These are phyloP conservation scores for Chloroceryle aenea DNA, from an alignment of 2,113 vertebrate genomes.

Conservation along the genomic window DNA sequence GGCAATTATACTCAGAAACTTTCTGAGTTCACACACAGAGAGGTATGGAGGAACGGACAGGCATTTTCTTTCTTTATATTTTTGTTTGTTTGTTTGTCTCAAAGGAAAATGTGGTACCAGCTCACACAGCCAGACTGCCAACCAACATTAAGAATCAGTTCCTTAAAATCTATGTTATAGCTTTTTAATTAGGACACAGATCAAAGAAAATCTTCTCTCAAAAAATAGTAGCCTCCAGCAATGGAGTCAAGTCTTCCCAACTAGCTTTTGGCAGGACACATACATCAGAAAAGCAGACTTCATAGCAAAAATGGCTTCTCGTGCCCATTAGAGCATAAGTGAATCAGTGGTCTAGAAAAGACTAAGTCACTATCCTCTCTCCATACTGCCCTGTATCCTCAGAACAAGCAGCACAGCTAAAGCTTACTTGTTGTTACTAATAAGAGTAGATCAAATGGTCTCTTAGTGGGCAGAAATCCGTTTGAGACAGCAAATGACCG, in stretches of 20 bases:
- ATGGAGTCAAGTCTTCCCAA: neutral
- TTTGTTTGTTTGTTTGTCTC: neutral
- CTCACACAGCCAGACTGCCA: neutral
- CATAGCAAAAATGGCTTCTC: neutral
- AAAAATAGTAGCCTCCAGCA: neutral
- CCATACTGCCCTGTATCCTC: neutral
- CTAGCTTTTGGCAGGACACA: neutral
- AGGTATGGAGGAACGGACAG: neutral
- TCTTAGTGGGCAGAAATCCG: neutral
- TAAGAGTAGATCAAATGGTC: neutral
- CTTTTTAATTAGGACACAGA: neutral
- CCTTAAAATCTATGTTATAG: neutral
- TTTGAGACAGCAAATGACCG: neutral
- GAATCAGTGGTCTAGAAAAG: neutral
- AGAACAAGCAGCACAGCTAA: neutral
- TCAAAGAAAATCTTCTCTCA: neutral
- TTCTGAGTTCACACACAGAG: neutral
- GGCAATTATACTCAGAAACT: neutral
- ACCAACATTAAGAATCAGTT: neutral
- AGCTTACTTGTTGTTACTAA: neutral
- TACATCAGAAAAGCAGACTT: neutral
- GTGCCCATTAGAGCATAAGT: neutral
- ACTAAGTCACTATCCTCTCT: neutral
- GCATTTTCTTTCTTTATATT: neutral
- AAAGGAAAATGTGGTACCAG: neutral